These are phyloP conservation scores for Solenodon paradoxus DNA, from an alignment of 2,113 vertebrate species.

Conservation along the genomic window DNA sequence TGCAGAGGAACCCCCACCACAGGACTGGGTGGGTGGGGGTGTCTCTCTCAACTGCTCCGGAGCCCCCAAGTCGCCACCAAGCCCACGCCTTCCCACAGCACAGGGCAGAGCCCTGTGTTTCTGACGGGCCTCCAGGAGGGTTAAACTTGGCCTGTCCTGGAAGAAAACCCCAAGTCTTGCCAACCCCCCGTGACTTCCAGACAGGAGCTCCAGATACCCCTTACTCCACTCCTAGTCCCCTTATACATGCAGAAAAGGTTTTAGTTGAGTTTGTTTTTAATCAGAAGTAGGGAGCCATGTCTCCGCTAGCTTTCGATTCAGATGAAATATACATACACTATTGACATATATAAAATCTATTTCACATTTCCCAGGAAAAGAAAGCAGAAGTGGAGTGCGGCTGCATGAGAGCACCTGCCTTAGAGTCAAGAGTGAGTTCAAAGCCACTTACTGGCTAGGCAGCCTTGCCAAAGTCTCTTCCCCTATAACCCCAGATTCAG, in stretches of 20 bases:
- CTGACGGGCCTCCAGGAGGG: neutral
- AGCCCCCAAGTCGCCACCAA: neutral
- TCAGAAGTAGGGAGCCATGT: neutral
- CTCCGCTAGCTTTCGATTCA: neutral
- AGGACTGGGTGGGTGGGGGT: too few relatives aligned
- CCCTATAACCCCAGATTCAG: neutral
- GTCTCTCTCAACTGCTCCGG: neutral
- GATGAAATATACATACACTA: neutral
- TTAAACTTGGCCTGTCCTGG: neutral
- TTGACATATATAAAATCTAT: neutral
- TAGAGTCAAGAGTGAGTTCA: neutral
- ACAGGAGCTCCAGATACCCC: neutral
- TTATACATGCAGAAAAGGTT: neutral
- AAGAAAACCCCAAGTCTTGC: neutral
- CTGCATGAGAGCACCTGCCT: neutral
- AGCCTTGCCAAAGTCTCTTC: neutral
- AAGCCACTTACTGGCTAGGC: neutral
- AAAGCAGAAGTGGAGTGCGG: neutral
- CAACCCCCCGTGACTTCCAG: neutral
- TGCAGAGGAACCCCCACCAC: rapidly evolving
- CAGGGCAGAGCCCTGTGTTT: neutral
- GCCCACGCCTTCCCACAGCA: neutral
- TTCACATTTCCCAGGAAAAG: neutral
- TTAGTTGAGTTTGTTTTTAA: neutral
- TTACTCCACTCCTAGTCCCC: neutral